Percentiles rank a stretch among this genome's conserved stretches.
phyloP scores from a whole-genome alignment of 2,888 invertebrate genomes.

The Andrena marginata region DNA sequence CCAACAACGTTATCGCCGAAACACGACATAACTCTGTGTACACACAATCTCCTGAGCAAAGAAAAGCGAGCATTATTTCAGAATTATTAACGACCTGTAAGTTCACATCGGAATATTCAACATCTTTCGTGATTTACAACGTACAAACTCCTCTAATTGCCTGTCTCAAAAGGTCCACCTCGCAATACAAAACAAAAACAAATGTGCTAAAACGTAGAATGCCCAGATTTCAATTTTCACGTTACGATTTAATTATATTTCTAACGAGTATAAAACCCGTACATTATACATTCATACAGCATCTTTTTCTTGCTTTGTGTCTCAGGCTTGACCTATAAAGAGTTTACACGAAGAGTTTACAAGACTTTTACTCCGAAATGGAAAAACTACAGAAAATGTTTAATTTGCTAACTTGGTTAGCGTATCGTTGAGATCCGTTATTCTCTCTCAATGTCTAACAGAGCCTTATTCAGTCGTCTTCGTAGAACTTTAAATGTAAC shows the following conservation, averaged over 20 bases:
- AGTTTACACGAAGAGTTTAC: neutral
- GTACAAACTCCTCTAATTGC: conserved; percentile 16
- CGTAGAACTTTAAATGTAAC: conserved; percentile 41
- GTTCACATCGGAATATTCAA: conserved; percentile 9
- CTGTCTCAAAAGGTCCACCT: neutral
- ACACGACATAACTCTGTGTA: conserved; percentile 41
- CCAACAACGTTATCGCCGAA: conserved; percentile 45
- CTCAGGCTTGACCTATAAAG: neutral
- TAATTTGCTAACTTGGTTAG: neutral
- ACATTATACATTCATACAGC: neutral
- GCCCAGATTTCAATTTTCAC: neutral
- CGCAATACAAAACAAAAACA: neutral
- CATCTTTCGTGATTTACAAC: conserved; percentile 8
- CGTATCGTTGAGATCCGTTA: conserved; percentile 17
- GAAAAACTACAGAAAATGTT: neutral
- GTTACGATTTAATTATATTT: no score
- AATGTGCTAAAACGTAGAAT: neutral
- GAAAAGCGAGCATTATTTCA: conserved; percentile 41
- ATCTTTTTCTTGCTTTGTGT: neutral
- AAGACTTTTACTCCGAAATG: neutral
- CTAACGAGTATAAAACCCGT: neutral
- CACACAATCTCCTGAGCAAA: conserved; percentile 33
- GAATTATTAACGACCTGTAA: conserved; percentile 48
- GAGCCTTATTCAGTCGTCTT: conserved; percentile 37
- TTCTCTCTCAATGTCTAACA: neutral